A percentile compares a stretch with the other conserved stretches of the same genome.
Evolutionary conservation across 2,113 vertebrate species (phyloP).

Genomic region (Protobothrops mucrosquamatus): DNA sequence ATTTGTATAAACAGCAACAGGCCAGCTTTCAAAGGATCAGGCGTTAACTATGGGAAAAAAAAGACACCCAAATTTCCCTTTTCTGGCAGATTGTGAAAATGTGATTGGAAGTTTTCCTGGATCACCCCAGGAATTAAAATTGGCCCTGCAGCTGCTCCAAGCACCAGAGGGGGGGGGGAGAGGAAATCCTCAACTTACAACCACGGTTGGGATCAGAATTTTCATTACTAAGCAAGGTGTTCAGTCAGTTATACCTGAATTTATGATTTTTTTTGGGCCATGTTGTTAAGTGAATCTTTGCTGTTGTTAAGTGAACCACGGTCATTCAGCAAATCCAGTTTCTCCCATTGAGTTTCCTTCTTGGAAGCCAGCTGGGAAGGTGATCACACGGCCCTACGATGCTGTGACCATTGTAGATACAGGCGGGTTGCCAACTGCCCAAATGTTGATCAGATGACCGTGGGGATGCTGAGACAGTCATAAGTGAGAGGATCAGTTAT

Average conservation of each 20-base stretch:
- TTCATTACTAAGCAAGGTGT: not conserved
- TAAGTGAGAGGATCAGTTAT: too few relatives aligned
- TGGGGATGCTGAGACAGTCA: too few relatives aligned
- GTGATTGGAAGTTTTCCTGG: not conserved
- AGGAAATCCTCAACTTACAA: not conserved
- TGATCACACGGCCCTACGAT: too few relatives aligned
- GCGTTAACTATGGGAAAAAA: too few relatives aligned
- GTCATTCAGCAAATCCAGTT: not conserved
- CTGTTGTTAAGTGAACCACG: not conserved
- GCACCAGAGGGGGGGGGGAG: not conserved
- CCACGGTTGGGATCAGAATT: not conserved
- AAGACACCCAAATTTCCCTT: fast-evolving
- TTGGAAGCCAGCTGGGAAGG: too few relatives aligned
- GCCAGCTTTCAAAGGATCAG: not conserved
- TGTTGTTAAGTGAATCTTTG: too few relatives aligned
- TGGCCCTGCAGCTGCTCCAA: not conserved
- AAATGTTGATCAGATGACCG: too few relatives aligned
- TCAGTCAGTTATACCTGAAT: not conserved
- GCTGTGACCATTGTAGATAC: too few relatives aligned
- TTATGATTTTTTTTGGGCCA: not conserved
- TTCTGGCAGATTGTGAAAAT: not conserved
- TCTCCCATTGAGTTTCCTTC: too few relatives aligned
- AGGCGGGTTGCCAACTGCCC: too few relatives aligned
- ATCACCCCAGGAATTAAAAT: not conserved
- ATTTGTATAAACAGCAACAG: not conserved